phyloP scores from a whole-genome alignment of 2,797 vertebrate species.

The Florisuga fusca region DNA sequence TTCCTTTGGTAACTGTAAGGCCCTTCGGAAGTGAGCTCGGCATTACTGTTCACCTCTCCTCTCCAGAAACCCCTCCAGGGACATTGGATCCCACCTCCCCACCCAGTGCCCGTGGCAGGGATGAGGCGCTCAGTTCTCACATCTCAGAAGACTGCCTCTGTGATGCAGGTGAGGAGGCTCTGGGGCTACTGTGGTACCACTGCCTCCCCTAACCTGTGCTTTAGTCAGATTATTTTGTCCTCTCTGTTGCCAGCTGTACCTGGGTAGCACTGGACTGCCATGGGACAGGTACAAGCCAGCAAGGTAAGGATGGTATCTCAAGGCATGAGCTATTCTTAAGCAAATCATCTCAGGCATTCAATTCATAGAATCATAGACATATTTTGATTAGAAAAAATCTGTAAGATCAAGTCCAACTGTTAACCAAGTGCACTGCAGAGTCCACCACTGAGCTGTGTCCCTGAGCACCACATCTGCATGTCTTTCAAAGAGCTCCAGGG shows the following conservation, averaged over 20 bases:
- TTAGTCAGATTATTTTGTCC: background rate
- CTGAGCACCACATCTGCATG: too few relatives aligned
- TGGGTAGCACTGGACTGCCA: background rate
- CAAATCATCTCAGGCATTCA: background rate
- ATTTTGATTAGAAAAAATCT: too few relatives aligned
- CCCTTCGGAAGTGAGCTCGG: background rate
- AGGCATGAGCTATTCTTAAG: background rate
- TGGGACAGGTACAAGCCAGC: background rate
- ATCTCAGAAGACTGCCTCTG: background rate
- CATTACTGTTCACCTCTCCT: background rate
- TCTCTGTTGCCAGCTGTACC: accelerated
- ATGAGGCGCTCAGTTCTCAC: background rate
- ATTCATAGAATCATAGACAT: too few relatives aligned
- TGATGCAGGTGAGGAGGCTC: background rate
- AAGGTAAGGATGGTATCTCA: background rate
- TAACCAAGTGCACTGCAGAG: too few relatives aligned
- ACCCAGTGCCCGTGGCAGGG: background rate
- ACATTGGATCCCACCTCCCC: background rate
- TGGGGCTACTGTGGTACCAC: background rate
- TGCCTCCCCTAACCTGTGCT: background rate
- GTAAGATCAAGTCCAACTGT: too few relatives aligned
- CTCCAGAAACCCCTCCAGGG: background rate
- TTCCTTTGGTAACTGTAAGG: background rate
- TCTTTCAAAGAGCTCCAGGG: too few relatives aligned
- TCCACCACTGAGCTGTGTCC: too few relatives aligned